These are phyloP conservation scores for Carassius auratus DNA, from an alignment of 2,113 vertebrate species.

Conservation along the genomic window DNA sequence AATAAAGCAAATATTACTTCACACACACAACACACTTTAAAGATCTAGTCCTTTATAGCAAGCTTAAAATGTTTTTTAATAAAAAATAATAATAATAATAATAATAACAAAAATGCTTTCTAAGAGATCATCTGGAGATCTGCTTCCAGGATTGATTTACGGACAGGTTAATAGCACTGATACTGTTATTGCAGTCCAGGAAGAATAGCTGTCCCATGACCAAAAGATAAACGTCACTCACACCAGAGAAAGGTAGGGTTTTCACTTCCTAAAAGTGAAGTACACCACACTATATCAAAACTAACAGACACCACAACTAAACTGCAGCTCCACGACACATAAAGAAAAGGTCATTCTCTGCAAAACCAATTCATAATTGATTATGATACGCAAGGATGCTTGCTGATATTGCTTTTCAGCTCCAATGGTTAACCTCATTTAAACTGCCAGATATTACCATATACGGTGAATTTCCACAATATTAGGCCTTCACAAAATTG, in stretches of 20 bases:
- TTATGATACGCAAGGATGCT: constrained; percentile 38
- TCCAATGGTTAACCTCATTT: constrained; percentile 37
- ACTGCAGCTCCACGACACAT: constrained; percentile 12
- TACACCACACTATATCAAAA: not conserved
- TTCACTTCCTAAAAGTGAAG: constrained; percentile 17
- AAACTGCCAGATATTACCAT: constrained; percentile 16
- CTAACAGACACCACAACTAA: not conserved
- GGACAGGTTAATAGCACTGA: not conserved
- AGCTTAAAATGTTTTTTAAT: not conserved
- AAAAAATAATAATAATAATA: not conserved
- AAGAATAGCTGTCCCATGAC: not conserved
- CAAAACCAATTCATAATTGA: constrained; percentile 39
- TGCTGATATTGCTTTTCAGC: constrained; percentile 36
- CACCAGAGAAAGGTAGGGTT: not conserved
- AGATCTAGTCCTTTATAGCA: not conserved
- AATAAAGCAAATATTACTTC: not conserved
- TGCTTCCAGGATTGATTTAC: not conserved
- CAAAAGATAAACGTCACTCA: constrained; percentile 20
- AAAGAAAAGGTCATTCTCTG: constrained; percentile 32
- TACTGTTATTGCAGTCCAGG: constrained; percentile 4
- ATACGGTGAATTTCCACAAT: constrained; percentile 10
- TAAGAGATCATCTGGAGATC: not conserved
- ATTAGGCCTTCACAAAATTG: constrained; percentile 12
- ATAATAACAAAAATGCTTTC: too few species aligned
- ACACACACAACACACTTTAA: not conserved